Base-by-base conservation (phyloP, 1,140 invertebrate species). In the Mactra quadrangularis region DNA sequence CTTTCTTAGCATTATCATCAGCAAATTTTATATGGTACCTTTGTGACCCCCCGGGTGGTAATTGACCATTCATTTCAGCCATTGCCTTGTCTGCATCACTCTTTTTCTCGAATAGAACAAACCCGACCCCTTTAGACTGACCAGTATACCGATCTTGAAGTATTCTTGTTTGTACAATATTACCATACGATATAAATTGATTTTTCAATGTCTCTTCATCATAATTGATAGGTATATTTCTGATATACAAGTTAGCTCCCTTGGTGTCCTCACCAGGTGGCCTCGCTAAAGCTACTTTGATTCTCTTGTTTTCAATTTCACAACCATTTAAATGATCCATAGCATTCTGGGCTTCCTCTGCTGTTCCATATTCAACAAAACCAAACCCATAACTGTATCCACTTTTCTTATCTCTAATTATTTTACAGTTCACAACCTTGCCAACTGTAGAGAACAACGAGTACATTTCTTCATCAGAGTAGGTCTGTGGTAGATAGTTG, bases 361-460 rank as follows among this genome's bases (percentile, higher is more conserved):
- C 95, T 84, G 95, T 96, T 35, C 95, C 94, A 92, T 97, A 99
- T 92, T 98, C 98, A 22, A 99, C 97, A 94, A 99, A 99, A 25
- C 97, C 98, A 93, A 98, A 99, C 19, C 98, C 98, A 93, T 97
- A 99, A 92, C 97, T 98, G 92, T 99, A 99, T 29, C 97, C 97
- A 93, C 97, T 98, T 95, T 83, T 57, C 38, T 89, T 90, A 76
- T 93, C 92, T 90, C 97, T 96, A 95, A 99, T 97, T 87, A 99
- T 97, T 87, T 97, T 95, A 90, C 97, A 97, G 78, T 96, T 97
- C 89, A 98, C 97, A 53, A 99, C 79, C 19, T 88, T 89, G 0
- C 92, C 92, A 75, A 97, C 96, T 27, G 96, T 96, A 72, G 96
- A 95, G 91, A 99, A 99, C 93, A 99, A 95, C 72, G 95, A 95